These are phyloP conservation scores for Fragum whitleyi DNA, from an alignment of 2,888 invertebrate genomes.

Conservation along the genomic window DNA sequence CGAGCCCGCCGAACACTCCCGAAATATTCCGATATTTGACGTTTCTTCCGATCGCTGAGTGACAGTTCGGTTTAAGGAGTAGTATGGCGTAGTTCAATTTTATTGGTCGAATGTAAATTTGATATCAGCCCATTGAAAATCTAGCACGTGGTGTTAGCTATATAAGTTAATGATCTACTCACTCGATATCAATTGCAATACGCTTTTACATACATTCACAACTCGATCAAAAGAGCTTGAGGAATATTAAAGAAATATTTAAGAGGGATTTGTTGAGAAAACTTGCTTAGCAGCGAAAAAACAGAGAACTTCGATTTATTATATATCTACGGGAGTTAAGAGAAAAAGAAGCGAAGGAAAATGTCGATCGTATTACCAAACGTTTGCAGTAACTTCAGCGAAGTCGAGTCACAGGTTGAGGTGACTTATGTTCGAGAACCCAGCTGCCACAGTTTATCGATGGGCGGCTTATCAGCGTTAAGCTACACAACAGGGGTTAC, in stretches of 20 bases:
- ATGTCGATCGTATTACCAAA: background rate
- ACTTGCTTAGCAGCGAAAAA: background rate
- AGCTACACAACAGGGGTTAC: background rate
- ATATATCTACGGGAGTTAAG: background rate
- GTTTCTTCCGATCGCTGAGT: background rate
- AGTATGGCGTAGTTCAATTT: background rate
- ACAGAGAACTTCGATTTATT: background rate
- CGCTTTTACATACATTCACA: background rate
- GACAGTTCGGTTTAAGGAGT: background rate
- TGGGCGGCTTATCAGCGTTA: background rate
- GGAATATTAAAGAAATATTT: conserved; percentile 1
- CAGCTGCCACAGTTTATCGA: background rate
- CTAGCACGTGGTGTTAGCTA: background rate
- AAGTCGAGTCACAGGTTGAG: conserved; percentile 1
- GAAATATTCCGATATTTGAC: background rate
- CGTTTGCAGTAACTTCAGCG: background rate
- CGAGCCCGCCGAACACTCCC: background rate
- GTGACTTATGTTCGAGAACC: conserved; percentile 4
- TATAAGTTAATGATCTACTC: background rate
- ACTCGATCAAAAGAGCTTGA: background rate
- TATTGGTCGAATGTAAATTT: background rate
- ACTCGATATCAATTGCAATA: background rate
- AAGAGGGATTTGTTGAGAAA: background rate
- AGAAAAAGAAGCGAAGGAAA: background rate
- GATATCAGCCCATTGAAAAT: conserved; percentile 1